These are phyloP conservation scores for Phortica magna DNA, from an alignment of 2,888 invertebrate genomes.

Conservation along the genomic window DNA sequence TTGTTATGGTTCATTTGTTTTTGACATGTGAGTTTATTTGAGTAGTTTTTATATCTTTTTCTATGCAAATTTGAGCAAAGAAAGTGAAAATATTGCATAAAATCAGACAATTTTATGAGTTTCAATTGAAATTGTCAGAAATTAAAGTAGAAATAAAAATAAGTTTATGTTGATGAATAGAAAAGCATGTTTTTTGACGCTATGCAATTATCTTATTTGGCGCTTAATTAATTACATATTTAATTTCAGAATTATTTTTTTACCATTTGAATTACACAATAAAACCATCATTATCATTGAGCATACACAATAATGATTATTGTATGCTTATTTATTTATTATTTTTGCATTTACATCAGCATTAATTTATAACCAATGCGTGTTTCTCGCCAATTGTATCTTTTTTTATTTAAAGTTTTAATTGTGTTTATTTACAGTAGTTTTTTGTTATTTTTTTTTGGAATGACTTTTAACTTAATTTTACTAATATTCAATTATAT, in stretches of 20 bases:
- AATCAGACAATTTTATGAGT: too few species aligned
- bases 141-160: constrained; percentile 34
- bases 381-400: not conserved
- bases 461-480: not conserved
- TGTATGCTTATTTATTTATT: constrained; percentile 14
- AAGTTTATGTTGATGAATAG: constrained; percentile 7
- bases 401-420: not conserved
- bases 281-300: not conserved
- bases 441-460: not conserved
- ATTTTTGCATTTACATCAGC: not conserved
- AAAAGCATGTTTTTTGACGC: not conserved
- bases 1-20: too few species aligned
- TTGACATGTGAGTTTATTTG: too few species aligned
- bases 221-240: constrained; percentile 48
- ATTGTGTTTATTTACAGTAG: constrained; percentile 7
- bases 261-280: not conserved
- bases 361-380: not conserved
- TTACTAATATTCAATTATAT: not conserved
- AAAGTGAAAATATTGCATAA: too few species aligned
- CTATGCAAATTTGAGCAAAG: too few species aligned
- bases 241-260: constrained; percentile 31
- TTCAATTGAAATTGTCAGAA: too few species aligned
- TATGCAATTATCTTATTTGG: constrained; percentile 26
- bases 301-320: constrained; percentile 33
- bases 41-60: too few species aligned